Base-by-base conservation (phyloP, 2,797 vertebrate genomes). In the Sebastes steindachneri region DNA sequence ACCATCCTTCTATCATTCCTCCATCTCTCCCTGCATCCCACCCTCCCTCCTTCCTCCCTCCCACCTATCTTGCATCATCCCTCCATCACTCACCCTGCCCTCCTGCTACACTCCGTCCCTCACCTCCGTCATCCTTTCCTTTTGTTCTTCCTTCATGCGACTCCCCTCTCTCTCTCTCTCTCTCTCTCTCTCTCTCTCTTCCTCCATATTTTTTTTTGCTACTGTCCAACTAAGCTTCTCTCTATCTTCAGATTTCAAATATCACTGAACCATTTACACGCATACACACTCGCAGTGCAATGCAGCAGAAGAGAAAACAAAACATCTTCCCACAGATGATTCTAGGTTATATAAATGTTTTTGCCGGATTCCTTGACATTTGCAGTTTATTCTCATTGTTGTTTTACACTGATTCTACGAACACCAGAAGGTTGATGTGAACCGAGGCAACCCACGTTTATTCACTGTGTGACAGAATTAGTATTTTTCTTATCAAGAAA, bases 341-440 rank as follows among this genome's bases (percentile, higher is more conserved):
- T 89, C 54, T 25, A 79, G 81, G 85, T 93, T 93, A 93, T 68
- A 91, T 91, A 93, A 93, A 89, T 73, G 84, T 78, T 90, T 48
- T 88, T 57, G 62, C 55, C 31, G 66, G 35, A 75, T 90, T 85
- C 48, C 53, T 81, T 88, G 83, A 92, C 84, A 88, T 84, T 77
- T 81, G 45, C 63, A 77, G 21, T 87, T 82, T 81, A 69, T 88
- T 87, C 71, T 86, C 51, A 35, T 79, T 33, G 37, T 77, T 75
- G 26, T 77, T 83, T 78, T 55, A 51, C 25, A 45, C 48, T 41
- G 26, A 81, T 76, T 83, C 41, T 53, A n/a, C 75, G 17, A 71
- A 66, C 31, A 57, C 35, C 48, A 67, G 29, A 25, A 55, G 17
- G 41, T 14, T 68, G 51, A 57, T 71, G 12, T 75, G 73, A 57